A percentile compares a stretch with the other conserved stretches of the same genome.
These are phyloP conservation scores for Synanthedon tipuliformis DNA, from an alignment of 2,888 invertebrate genomes.

Conservation along the genomic window DNA sequence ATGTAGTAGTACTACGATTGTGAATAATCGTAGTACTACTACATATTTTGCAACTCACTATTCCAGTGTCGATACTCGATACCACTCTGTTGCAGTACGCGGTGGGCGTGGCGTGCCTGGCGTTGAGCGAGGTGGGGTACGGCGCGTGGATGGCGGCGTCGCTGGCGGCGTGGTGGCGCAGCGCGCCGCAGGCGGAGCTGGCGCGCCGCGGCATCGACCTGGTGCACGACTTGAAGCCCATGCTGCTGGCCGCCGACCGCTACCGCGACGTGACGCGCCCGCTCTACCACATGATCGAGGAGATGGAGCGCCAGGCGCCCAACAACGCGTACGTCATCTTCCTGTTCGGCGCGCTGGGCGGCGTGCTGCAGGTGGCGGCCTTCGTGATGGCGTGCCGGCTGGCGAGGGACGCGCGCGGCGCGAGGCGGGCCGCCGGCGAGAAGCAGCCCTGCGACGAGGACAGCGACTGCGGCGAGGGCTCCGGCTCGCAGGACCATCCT, in stretches of 20 bases:
- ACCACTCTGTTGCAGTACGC: constrained; percentile 28
- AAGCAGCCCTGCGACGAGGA: constrained; percentile 15
- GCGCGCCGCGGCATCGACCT: constrained; percentile 54
- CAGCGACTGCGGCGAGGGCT: constrained; percentile 21
- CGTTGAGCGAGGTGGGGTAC: constrained; percentile 51
- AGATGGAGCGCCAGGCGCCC: constrained; percentile 59
- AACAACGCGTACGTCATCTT: constrained; percentile 55
- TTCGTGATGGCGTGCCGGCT: constrained; percentile 48
- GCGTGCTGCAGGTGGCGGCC: constrained; percentile 47
- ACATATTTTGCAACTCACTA: background rate
- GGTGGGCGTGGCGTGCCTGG: constrained; percentile 47
- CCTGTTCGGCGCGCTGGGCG: constrained; percentile 41
- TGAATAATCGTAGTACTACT: too few relatives aligned
- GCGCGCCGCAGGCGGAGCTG: constrained; percentile 54
- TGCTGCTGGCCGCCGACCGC: constrained; percentile 52
- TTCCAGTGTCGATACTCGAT: too few relatives aligned
- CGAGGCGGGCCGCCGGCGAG: constrained; percentile 6
- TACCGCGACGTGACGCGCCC: constrained; percentile 51
- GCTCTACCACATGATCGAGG: constrained; percentile 58
- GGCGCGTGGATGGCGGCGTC: constrained; percentile 60
- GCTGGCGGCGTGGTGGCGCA: constrained; percentile 56
- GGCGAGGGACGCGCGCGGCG: constrained; percentile 8
- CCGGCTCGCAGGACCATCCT: constrained; percentile 12
- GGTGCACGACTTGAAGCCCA: constrained; percentile 60
- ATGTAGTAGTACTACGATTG: too few relatives aligned